phyloP scores from a whole-genome alignment of 2,797 vertebrate species.

The Lates japonicus region DNA sequence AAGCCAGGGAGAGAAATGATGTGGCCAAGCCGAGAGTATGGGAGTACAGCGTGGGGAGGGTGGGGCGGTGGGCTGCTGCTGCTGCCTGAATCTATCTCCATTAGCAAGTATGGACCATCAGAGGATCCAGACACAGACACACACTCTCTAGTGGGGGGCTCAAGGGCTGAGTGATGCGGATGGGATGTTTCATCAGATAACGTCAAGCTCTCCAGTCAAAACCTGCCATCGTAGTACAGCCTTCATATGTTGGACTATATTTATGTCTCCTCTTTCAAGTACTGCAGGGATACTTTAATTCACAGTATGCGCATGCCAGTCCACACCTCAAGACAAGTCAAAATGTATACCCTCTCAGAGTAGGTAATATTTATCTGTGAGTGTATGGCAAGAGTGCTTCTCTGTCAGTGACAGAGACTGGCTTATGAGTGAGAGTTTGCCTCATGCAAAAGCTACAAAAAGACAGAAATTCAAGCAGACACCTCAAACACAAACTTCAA shows the following conservation, averaged over 20 bases:
- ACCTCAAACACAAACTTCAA: slow-evolving; percentile 21
- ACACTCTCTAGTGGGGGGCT: slow-evolving; percentile 50
- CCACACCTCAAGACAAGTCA: slow-evolving; percentile 8
- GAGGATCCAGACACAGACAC: slow-evolving; percentile 66
- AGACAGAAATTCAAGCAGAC: slow-evolving; percentile 6
- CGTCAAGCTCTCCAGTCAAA: slow-evolving; percentile 48
- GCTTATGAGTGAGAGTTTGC: not conserved
- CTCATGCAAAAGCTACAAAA: slow-evolving; percentile 14
- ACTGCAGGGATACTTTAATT: slow-evolving; percentile 13
- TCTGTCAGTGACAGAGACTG: not conserved
- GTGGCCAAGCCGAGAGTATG: slow-evolving; percentile 49
- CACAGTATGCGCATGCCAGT: slow-evolving; percentile 9
- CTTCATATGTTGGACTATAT: slow-evolving; percentile 18
- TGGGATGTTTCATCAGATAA: slow-evolving; percentile 65
- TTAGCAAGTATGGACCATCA: slow-evolving; percentile 76
- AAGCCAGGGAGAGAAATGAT: slow-evolving; percentile 77
- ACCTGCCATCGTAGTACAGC: slow-evolving; percentile 5
- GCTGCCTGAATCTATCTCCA: slow-evolving; percentile 80
- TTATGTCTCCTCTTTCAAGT: not conserved
- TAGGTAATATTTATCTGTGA: not conserved
- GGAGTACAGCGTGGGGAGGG: slow-evolving; percentile 22
- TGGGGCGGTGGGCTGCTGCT: slow-evolving; percentile 19
- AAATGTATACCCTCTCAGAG: slow-evolving; percentile 1
- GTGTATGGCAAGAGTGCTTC: not conserved
- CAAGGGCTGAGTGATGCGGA: slow-evolving; percentile 56